phyloP scores from a whole-genome alignment of 2,797 vertebrate genomes.

The Dryobates pubescens region DNA sequence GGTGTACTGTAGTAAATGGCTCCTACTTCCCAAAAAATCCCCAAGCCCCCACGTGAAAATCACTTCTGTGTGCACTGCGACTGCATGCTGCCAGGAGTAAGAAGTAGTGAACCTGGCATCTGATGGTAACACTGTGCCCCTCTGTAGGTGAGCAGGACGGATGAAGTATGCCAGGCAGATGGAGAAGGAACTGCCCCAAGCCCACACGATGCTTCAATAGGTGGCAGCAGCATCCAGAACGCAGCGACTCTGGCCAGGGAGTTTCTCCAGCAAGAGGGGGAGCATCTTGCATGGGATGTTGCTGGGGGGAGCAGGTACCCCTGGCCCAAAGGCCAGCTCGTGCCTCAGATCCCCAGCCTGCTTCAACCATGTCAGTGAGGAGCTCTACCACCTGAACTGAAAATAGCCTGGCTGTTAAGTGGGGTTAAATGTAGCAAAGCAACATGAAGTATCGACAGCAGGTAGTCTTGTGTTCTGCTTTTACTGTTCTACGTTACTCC shows the following conservation, averaged over 20 bases:
- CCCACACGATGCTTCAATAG: accelerated
- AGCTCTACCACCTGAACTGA: neutral
- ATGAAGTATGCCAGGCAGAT: neutral
- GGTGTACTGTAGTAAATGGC: neutral
- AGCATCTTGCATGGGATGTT: neutral
- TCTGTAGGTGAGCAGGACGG: neutral
- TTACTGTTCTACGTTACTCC: neutral
- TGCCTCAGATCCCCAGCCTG: neutral
- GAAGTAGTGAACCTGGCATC: neutral
- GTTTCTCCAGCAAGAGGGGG: neutral
- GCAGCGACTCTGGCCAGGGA: accelerated
- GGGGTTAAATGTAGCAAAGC: neutral
- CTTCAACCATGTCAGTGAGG: neutral
- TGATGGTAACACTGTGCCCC: neutral
- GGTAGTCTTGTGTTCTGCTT: neutral
- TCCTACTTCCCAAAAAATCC: neutral
- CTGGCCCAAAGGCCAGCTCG: neutral
- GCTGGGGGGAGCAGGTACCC: neutral
- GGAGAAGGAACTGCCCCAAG: neutral
- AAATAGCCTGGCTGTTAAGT: neutral
- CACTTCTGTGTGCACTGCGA: neutral
- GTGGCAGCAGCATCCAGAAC: neutral
- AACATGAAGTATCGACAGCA: neutral
- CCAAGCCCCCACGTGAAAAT: neutral
- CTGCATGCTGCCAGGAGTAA: neutral